Evolutionary conservation across 2,888 invertebrate genomes (phyloP).

Genomic region (Scotopteryx bipunctaria): DNA sequence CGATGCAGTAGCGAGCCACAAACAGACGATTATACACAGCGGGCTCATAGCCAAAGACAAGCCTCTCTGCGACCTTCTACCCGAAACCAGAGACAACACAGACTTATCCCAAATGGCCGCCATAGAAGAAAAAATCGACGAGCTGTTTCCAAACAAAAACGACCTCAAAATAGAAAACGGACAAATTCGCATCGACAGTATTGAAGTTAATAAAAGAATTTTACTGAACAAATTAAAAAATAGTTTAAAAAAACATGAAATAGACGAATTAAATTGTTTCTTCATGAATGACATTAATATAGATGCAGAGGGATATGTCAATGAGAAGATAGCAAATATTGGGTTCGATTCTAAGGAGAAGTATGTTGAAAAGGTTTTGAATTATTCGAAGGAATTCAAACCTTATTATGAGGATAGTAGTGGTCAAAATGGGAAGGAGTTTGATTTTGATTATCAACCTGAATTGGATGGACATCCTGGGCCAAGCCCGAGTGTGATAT

Average conservation of each 20-base stretch:
- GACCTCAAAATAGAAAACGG: constrained; percentile 49
- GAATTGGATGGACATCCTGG: constrained; percentile 91
- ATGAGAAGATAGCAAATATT: constrained; percentile 64
- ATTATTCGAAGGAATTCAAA: constrained; percentile 45
- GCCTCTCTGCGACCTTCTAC: constrained; percentile 54
- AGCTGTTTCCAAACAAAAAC: constrained; percentile 63
- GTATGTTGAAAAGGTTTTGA: constrained; percentile 56
- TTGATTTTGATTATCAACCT: constrained; percentile 95
- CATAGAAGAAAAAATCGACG: constrained; percentile 34
- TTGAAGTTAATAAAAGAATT: constrained; percentile 68
- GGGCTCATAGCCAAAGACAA: constrained; percentile 54
- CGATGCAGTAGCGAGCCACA: constrained; percentile 57
- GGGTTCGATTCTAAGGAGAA: constrained; percentile 65
- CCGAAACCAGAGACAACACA: constrained; percentile 46
- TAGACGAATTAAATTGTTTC: constrained; percentile 67
- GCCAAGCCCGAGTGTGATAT: constrained; percentile 95
- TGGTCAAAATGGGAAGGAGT: constrained; percentile 63
- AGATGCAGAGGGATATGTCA: constrained; percentile 59
- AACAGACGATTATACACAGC: constrained; percentile 55
- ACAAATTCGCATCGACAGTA: constrained; percentile 60
- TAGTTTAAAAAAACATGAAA: constrained; percentile 47
- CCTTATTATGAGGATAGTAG: constrained; percentile 64
- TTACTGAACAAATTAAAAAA: constrained; percentile 56
- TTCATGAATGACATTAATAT: constrained; percentile 77
- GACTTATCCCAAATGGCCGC: constrained; percentile 24